Percentiles rank a stretch among this genome's conserved stretches.
Evolutionary conservation across 1,140 invertebrate genomes (phyloP).

Genomic region (Drosophila malerkotliana): DNA sequence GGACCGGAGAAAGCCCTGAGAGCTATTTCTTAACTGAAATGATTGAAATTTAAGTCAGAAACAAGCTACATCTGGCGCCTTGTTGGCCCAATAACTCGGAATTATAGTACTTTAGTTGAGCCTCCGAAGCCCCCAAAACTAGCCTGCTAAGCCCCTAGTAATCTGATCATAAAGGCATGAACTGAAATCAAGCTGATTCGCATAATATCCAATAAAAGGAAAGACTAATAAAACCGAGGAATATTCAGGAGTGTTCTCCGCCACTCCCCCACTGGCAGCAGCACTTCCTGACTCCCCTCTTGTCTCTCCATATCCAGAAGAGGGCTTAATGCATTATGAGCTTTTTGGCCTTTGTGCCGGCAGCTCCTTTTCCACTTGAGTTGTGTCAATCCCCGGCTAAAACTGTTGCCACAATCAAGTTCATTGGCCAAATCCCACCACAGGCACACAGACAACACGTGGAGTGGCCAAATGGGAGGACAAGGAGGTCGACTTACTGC

Average conservation of each 20-base stretch:
- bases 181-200: constrained; percentile 3
- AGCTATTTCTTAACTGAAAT: constrained; percentile 1
- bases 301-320: background rate
- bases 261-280: background rate
- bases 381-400: constrained; percentile 54
- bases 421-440: constrained; percentile 53
- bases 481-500: constrained; percentile 17
- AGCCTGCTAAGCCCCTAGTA: constrained; percentile 15
- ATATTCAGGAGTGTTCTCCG: constrained; percentile 19
- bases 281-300: constrained; percentile 6
- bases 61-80: too few relatives aligned
- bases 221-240: constrained; percentile 40
- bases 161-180: constrained; percentile 37
- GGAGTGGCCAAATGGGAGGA: background rate
- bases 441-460: constrained; percentile 10
- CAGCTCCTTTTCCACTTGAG: constrained; percentile 50
- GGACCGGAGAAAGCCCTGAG: background rate
- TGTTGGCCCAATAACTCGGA: background rate
- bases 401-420: constrained; percentile 61
- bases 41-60: constrained; percentile 16
- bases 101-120: background rate
- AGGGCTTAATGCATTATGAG: constrained; percentile 52
- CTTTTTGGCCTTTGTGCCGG: constrained; percentile 45
- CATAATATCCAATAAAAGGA: constrained; percentile 24
- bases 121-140: background rate